These are phyloP conservation scores for Anomalospiza imberbis DNA, from an alignment of 2,797 vertebrate genomes.

Conservation along the genomic window DNA sequence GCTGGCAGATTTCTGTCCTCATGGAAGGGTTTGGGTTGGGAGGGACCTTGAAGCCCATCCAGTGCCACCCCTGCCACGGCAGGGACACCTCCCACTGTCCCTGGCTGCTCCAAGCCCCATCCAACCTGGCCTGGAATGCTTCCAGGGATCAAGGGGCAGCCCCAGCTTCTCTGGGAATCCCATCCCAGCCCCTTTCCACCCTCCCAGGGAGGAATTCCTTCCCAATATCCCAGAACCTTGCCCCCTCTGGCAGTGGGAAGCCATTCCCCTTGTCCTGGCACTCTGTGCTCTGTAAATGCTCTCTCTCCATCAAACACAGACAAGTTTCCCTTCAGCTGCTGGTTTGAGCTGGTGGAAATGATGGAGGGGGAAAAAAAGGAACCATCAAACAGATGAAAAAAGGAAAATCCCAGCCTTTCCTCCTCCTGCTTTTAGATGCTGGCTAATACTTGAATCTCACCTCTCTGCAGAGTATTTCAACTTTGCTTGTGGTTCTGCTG, in stretches of 20 bases:
- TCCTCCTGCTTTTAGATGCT: background rate
- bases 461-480: conserved; percentile 29
- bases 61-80: background rate
- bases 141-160: background rate
- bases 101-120: fast-evolving
- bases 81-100: background rate
- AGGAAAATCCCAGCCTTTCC: background rate
- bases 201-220: fast-evolving
- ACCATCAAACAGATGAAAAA: background rate
- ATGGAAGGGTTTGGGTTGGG: background rate
- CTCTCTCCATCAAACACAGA: background rate
- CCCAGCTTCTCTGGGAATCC: background rate
- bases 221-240: background rate
- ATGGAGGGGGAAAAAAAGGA: background rate
- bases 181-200: background rate
- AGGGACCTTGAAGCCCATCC: background rate
- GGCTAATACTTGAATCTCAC: background rate
- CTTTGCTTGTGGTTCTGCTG: conserved; percentile 28
- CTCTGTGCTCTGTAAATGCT: background rate
- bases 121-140: background rate
- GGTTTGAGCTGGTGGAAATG: background rate
- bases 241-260: background rate
- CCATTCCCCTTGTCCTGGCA: background rate
- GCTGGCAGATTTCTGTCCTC: background rate
- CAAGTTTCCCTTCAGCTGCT: background rate